phyloP scores from a whole-genome alignment of 2,888 invertebrate species.

The Onchidella celtica region DNA sequence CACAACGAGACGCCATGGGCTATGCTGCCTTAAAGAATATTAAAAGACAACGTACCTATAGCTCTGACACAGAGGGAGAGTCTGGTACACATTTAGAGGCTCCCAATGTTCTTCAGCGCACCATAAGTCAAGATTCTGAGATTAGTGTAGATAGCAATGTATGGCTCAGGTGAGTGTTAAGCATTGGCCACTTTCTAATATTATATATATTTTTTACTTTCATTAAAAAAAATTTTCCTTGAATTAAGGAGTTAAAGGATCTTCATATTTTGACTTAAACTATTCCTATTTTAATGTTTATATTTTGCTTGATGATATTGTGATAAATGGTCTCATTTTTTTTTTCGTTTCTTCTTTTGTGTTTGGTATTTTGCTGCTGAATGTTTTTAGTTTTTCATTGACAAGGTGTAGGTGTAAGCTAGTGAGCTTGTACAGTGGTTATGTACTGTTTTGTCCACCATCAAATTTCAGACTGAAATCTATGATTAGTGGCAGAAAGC shows the following conservation, averaged over 20 bases:
- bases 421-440: too few relatives aligned
- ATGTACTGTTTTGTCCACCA: too few relatives aligned
- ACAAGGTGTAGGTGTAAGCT: too few relatives aligned
- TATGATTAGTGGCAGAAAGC: too few relatives aligned
- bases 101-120: conserved; percentile 53
- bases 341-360: neutral
- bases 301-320: too few relatives aligned
- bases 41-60: conserved; percentile 74
- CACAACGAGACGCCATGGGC: conserved; percentile 77
- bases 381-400: too few relatives aligned
- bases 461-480: too few relatives aligned
- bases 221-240: too few relatives aligned
- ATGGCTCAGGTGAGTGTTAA: conserved; percentile 52
- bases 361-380: neutral
- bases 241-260: too few relatives aligned
- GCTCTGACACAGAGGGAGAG: conserved; percentile 67
- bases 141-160: conserved; percentile 55
- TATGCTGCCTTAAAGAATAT: conserved; percentile 79
- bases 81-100: conserved; percentile 16
- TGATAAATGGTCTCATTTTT: too few relatives aligned
- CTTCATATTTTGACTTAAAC: too few relatives aligned
- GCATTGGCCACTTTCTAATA: neutral
- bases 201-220: neutral
- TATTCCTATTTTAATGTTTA: neutral
- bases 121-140: conserved; percentile 63